phyloP scores from a whole-genome alignment of 1,140 invertebrate species.

The Leptinotarsa lineolata region DNA sequence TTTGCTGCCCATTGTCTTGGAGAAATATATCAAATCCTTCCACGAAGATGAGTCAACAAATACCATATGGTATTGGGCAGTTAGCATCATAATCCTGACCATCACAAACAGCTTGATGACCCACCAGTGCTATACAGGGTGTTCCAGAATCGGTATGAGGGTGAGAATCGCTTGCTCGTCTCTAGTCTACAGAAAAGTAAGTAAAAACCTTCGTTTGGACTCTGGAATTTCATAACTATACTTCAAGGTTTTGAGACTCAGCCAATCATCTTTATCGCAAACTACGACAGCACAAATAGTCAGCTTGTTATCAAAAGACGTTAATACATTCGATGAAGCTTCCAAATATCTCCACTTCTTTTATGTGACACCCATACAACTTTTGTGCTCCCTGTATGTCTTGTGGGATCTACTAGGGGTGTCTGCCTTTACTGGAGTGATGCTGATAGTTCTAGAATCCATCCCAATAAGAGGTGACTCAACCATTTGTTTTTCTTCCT shows the following conservation, averaged over 20 bases:
- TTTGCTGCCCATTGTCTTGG: not conserved
- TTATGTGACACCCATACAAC: conserved; percentile 80
- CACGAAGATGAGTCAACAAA: not conserved
- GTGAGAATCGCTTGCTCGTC: conserved; percentile 76
- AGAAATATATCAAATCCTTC: not conserved
- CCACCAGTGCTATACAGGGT: conserved; percentile 61
- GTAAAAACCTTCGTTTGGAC: not conserved
- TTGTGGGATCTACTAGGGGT: conserved; percentile 74
- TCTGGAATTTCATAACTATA: not conserved
- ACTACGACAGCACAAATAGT: conserved; percentile 85
- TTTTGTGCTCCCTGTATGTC: conserved; percentile 72
- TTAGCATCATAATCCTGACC: not conserved
- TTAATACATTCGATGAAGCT: conserved; percentile 70
- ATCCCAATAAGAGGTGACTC: conserved; percentile 72
- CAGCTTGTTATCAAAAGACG: conserved; percentile 88
- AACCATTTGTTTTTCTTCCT: too few relatives aligned
- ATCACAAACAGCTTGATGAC: conserved; percentile 53
- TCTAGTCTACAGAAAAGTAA: conserved; percentile 79
- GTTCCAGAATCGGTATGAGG: conserved; percentile 77
- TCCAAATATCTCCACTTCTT: conserved; percentile 72
- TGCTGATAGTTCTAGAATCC: conserved; percentile 76
- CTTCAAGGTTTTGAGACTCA: conserved; percentile 65
- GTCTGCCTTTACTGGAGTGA: conserved; percentile 75
- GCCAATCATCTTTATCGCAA: conserved; percentile 71
- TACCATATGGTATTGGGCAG: not conserved